These are phyloP conservation scores for Andrena flavipes DNA, from an alignment of 2,888 invertebrate genomes.

Conservation along the genomic window DNA sequence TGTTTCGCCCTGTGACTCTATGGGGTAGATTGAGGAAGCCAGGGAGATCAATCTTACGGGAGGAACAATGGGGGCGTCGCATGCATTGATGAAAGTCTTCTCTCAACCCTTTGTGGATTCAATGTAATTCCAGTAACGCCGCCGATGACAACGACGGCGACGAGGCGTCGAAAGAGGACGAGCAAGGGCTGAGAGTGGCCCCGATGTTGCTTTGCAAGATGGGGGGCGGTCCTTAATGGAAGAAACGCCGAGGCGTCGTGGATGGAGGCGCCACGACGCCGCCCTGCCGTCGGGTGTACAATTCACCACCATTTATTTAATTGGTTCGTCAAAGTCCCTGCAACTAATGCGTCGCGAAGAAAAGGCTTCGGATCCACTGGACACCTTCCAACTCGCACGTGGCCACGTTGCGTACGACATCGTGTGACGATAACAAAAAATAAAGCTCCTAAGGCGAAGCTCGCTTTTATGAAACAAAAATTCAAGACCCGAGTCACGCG, in stretches of 20 bases:
- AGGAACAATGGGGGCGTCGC: slow-evolving; percentile 64
- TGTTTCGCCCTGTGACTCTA: slow-evolving; percentile 25
- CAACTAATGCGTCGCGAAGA: slow-evolving; percentile 66
- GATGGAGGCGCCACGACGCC: slow-evolving; percentile 61
- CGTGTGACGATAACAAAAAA: too few species aligned
- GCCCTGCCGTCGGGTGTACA: slow-evolving; percentile 56
- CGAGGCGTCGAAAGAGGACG: slow-evolving; percentile 53
- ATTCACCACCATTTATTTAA: slow-evolving; percentile 77
- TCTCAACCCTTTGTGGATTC: slow-evolving; percentile 73
- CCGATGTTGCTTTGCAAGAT: slow-evolving; percentile 48
- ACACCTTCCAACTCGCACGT: neutral
- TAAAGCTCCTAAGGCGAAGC: too few species aligned
- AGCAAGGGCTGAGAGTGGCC: slow-evolving; percentile 57
- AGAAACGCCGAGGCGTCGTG: slow-evolving; percentile 64
- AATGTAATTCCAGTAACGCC: slow-evolving; percentile 74
- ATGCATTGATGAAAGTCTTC: slow-evolving; percentile 75
- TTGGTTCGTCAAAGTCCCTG: slow-evolving; percentile 73
- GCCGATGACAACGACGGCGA: slow-evolving; percentile 55
- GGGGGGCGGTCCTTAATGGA: slow-evolving; percentile 70
- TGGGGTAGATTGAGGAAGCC: slow-evolving; percentile 37
- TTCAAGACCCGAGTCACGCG: too few species aligned
- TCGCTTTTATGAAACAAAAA: too few species aligned
- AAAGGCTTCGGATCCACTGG: slow-evolving; percentile 46
- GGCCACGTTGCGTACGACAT: too few species aligned
- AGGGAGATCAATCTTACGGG: slow-evolving; percentile 60